Evolutionary conservation across 2,113 vertebrate species (phyloP).

Genomic region (Petromus typicus): DNA sequence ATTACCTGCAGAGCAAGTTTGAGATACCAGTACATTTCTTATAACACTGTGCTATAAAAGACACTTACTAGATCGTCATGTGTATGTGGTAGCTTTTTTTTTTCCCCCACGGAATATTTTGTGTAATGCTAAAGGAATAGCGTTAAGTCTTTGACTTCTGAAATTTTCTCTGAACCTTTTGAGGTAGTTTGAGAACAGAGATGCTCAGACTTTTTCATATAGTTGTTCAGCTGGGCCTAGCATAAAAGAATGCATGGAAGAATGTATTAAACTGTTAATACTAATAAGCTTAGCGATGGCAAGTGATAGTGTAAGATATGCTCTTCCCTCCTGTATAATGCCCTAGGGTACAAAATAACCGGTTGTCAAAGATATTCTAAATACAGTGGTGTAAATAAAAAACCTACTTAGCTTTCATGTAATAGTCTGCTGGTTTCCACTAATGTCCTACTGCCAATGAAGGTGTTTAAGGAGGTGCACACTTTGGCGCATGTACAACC

Average conservation of each 20-base stretch:
- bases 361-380: constrained; percentile 5
- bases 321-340: neutral
- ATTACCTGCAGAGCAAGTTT: neutral
- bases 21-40: neutral
- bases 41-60: neutral
- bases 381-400: neutral
- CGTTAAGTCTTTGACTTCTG: constrained; percentile 22
- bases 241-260: neutral
- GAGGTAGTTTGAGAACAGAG: neutral
- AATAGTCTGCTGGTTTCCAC: neutral
- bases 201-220: neutral
- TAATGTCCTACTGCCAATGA: neutral
- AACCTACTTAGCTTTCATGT: neutral
- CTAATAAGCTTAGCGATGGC: neutral
- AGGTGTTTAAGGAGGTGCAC: neutral
- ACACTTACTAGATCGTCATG: neutral
- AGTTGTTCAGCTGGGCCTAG: neutral
- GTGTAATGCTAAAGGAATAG: neutral
- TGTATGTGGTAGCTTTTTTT: neutral
- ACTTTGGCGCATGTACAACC: neutral
- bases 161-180: constrained; percentile 21
- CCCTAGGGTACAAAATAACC: neutral
- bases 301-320: neutral
- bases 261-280: neutral
- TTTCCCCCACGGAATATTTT: constrained; percentile 28